Conservation (phyloP, 2,113 vertebrate species). For the Campylomormyrus numenius region DNA sequence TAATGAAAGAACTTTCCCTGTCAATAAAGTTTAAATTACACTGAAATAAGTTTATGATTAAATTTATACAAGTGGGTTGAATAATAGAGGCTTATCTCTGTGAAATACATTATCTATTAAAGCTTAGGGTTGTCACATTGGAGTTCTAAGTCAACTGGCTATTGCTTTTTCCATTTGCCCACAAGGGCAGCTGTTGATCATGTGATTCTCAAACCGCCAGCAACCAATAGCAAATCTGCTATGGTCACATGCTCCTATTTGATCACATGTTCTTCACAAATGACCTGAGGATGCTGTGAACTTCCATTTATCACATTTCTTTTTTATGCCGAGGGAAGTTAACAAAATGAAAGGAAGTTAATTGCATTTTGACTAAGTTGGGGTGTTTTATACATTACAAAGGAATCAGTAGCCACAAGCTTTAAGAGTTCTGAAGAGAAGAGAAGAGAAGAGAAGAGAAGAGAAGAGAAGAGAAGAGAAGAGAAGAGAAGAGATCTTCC, state of each 20-base stretch:
- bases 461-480: too few relatives aligned
- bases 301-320: neutral
- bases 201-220: neutral
- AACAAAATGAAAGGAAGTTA: neutral
- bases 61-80: conserved; percentile 33
- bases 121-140: conserved; percentile 23
- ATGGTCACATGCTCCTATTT: neutral
- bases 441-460: too few relatives aligned
- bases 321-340: neutral
- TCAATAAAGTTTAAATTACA: conserved; percentile 17
- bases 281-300: neutral
- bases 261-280: neutral
- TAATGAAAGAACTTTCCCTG: conserved; percentile 12
- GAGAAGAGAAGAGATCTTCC: neutral
- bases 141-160: neutral
- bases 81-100: conserved; percentile 27
- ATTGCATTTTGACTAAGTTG: neutral
- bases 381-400: neutral
- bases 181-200: neutral
- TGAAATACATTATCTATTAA: conserved; percentile 29
- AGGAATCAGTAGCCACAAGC: neutral
- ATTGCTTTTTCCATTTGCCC: neutral
- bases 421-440: neutral
- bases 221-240: neutral
- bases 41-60: conserved; percentile 21